phyloP scores from a whole-genome alignment of 1,140 invertebrate genomes.

The Nomia melanderi region DNA sequence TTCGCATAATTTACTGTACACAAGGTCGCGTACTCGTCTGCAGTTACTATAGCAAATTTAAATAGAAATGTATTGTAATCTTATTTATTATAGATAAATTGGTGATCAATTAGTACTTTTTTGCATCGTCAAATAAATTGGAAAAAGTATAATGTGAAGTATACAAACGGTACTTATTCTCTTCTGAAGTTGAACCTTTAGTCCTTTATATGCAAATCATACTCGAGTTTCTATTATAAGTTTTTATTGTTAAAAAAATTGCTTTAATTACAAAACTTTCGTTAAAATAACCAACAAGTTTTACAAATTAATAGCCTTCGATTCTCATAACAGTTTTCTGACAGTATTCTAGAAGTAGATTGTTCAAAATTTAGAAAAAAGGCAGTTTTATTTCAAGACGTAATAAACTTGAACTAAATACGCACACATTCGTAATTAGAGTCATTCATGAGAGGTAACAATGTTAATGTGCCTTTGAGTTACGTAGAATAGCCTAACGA shows the following conservation, averaged over 20 bases:
- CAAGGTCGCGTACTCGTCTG: constrained; percentile 60
- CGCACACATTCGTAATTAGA: not conserved
- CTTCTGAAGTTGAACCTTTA: constrained; percentile 29
- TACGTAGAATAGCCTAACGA: constrained; percentile 44
- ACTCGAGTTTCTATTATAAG: not conserved
- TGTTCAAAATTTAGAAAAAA: not conserved
- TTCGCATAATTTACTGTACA: constrained; percentile 60
- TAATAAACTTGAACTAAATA: constrained; percentile 2
- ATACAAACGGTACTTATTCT: constrained; percentile 22
- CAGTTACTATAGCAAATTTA: constrained; percentile 61
- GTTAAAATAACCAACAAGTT: not conserved
- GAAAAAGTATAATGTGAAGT: constrained; percentile 46
- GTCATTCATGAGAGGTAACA: constrained; percentile 23
- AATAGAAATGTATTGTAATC: constrained; percentile 62
- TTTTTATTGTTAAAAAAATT: not conserved
- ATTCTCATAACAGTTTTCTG: too few relatives aligned
- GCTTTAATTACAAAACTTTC: not conserved
- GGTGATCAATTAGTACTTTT: constrained; percentile 65
- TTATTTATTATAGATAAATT: constrained; percentile 69
- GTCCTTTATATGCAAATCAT: constrained; percentile 10
- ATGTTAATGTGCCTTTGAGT: constrained; percentile 45
- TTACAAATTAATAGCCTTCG: not conserved
- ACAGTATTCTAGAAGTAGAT: too few relatives aligned
- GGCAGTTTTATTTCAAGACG: not conserved
- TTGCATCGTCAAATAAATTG: constrained; percentile 62